A percentile compares a stretch with the other conserved stretches of the same genome.
These are phyloP conservation scores for Crenichthys baileyi DNA, from an alignment of 2,797 vertebrate genomes.

Conservation along the genomic window DNA sequence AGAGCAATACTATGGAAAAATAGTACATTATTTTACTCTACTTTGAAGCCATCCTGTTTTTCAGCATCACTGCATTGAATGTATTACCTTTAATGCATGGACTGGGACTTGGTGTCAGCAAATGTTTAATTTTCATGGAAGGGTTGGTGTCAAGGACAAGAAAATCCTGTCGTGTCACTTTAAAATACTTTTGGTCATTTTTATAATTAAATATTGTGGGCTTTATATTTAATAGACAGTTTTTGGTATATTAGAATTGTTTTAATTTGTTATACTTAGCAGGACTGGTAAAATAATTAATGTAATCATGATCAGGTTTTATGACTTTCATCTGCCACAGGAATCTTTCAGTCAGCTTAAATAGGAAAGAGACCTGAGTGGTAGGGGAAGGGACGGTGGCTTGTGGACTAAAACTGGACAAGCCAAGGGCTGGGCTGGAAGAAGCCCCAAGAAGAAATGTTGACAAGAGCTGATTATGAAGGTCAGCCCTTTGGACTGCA, in stretches of 20 bases:
- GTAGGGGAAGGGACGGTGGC: not conserved
- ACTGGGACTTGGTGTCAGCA: not conserved
- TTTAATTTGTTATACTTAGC: not conserved
- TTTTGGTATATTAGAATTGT: not conserved
- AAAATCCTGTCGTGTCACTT: not conserved
- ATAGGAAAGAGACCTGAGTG: conserved; percentile 20
- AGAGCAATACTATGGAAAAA: not conserved
- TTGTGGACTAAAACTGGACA: conserved; percentile 30
- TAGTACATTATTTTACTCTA: not conserved
- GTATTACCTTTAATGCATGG: not conserved
- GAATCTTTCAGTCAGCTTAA: conserved; percentile 50
- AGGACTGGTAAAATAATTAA: not conserved
- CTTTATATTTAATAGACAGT: not conserved
- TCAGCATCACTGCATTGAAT: not conserved
- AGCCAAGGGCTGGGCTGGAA: conserved; percentile 50
- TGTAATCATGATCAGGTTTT: conserved; percentile 19
- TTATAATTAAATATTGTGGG: not conserved
- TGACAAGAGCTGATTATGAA: conserved; percentile 65
- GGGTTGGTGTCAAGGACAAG: not conserved
- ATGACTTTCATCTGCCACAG: conserved; percentile 55
- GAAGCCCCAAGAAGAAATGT: conserved; percentile 46
- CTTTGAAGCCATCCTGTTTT: not conserved
- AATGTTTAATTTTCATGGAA: not conserved
- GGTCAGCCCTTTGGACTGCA: conserved; percentile 55
- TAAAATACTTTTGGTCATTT: not conserved